These are phyloP conservation scores for Bovichtus diacanthus DNA, from an alignment of 2,797 vertebrate species.

Conservation along the genomic window DNA sequence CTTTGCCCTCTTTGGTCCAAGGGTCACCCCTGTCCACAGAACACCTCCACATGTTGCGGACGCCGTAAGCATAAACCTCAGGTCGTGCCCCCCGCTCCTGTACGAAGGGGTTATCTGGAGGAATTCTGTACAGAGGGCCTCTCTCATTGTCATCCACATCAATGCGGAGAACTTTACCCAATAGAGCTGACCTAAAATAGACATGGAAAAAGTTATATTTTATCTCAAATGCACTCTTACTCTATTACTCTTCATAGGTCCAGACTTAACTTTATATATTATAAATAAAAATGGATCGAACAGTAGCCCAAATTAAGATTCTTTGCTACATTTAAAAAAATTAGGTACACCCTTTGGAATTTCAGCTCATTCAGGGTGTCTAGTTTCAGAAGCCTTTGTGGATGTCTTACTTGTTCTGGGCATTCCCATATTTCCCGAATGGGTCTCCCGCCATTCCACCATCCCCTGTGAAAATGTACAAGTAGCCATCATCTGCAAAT, in stretches of 20 bases:
- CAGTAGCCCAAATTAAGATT: accelerated
- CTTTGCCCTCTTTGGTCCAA: constrained; percentile 87
- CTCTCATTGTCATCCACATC: constrained; percentile 89
- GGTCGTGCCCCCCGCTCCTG: constrained; percentile 86
- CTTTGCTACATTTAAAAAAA: not conserved
- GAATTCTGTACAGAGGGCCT: constrained; percentile 90
- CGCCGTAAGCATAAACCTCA: constrained; percentile 92
- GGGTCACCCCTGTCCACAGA: constrained; percentile 93
- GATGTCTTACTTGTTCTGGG: constrained; percentile 93
- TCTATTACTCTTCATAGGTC: not conserved
- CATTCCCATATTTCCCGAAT: constrained; percentile 93
- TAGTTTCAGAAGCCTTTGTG: not conserved
- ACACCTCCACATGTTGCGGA: constrained; percentile 98
- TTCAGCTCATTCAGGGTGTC: not conserved
- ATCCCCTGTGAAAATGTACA: constrained; percentile 97
- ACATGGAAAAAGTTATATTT: not conserved
- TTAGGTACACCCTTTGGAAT: not conserved
- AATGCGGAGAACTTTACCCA: constrained; percentile 95
- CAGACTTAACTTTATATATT: not conserved
- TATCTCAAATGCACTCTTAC: not conserved
- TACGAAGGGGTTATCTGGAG: constrained; percentile 92
- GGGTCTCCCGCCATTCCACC: constrained; percentile 98
- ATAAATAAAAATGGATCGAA: not conserved
- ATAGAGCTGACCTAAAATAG: constrained; percentile 87
- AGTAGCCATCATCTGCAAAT: constrained; percentile 92